Evolutionary conservation across 2,113 vertebrate genomes (phyloP).

Genomic region (Bubalus kerabau): DNA sequence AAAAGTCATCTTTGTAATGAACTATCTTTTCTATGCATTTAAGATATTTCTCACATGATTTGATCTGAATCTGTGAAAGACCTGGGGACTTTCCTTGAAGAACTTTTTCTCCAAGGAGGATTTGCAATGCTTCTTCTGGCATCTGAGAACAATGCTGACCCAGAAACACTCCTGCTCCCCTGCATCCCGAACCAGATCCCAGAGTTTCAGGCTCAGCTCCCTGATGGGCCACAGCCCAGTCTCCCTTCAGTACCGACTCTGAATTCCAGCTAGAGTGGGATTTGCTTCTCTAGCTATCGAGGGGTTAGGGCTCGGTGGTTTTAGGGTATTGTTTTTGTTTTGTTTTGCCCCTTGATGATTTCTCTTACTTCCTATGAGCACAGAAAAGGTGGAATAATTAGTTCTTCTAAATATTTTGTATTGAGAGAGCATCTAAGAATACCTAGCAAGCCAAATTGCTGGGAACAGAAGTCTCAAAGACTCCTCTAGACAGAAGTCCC

Average conservation of each 20-base stretch:
- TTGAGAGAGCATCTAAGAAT: neutral
- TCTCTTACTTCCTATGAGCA: neutral
- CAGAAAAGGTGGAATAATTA: neutral
- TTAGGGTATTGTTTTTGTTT: neutral
- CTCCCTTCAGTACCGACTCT: neutral
- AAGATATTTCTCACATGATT: neutral
- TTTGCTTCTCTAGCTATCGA: neutral
- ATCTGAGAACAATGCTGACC: neutral
- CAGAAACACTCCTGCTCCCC: neutral
- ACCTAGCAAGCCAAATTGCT: neutral
- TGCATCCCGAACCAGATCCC: neutral
- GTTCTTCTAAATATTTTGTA: neutral
- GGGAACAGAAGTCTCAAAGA: neutral
- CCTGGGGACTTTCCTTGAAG: neutral
- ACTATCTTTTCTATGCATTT: neutral
- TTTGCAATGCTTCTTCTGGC: neutral
- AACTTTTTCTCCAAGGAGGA: neutral
- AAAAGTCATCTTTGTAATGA: neutral
- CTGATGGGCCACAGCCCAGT: too few species aligned
- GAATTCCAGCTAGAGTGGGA: neutral
- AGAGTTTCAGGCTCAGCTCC: neutral
- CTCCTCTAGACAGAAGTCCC: neutral
- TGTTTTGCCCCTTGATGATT: neutral
- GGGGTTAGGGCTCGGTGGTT: neutral
- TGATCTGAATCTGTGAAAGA: neutral